These are phyloP conservation scores for Chromis chromis DNA, from an alignment of 2,797 vertebrate genomes.

Conservation along the genomic window DNA sequence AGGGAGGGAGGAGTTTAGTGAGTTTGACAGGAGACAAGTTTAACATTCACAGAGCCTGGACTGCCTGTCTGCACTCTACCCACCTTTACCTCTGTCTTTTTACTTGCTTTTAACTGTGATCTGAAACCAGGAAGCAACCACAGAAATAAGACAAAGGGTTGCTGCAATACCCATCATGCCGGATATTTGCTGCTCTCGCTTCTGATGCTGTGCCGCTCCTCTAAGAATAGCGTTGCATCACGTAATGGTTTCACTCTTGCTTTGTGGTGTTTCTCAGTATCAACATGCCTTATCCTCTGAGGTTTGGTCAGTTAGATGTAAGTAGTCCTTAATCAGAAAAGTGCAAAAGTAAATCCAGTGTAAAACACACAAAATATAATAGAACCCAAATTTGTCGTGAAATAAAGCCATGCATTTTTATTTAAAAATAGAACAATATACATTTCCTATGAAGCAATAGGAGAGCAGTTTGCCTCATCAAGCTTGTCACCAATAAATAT, in stretches of 20 bases:
- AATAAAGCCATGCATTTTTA: not conserved
- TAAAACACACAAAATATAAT: not conserved
- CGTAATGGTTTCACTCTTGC: slow-evolving; percentile 17
- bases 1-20: slow-evolving; percentile 30
- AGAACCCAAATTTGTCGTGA: not conserved
- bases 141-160: slow-evolving; percentile 39
- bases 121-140: slow-evolving; percentile 51
- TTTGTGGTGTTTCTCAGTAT: slow-evolving; percentile 24
- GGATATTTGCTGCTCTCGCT: slow-evolving; percentile 42
- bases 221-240: slow-evolving; percentile 45
- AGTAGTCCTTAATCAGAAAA: not conserved
- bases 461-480: not conserved
- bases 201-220: slow-evolving; percentile 26
- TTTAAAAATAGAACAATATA: not conserved
- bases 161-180: slow-evolving; percentile 15
- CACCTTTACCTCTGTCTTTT: slow-evolving; percentile 7
- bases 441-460: not conserved
- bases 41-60: slow-evolving; percentile 40
- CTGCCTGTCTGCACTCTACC: slow-evolving; percentile 21
- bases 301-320: not conserved
- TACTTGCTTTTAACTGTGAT: slow-evolving; percentile 27
- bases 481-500: slow-evolving; percentile 1
- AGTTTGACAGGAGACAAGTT: slow-evolving; percentile 37
- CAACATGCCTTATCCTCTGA: not conserved
- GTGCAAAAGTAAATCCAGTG: not conserved